phyloP scores from a whole-genome alignment of 2,113 vertebrate species.

The Typhlomys cinereus region DNA sequence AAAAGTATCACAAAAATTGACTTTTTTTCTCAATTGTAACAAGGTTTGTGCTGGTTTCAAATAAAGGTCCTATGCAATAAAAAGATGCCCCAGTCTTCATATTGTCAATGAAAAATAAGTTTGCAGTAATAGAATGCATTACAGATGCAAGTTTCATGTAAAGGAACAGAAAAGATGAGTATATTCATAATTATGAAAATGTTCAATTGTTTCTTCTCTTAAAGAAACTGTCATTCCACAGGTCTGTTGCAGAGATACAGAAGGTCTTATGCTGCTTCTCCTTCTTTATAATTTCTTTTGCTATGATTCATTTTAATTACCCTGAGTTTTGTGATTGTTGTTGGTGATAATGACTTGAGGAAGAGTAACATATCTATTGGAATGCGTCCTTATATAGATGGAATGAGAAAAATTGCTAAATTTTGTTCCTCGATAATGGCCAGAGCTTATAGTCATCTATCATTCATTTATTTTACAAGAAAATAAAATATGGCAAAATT shows the following conservation, averaged over 20 bases:
- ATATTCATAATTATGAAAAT: not conserved
- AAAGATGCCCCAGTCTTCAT: not conserved
- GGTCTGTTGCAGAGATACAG: rapidly evolving
- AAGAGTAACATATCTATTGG: not conserved
- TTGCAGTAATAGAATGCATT: not conserved
- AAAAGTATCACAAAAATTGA: not conserved
- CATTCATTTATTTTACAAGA: not conserved
- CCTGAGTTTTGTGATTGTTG: not conserved
- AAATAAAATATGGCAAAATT: not conserved
- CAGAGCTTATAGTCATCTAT: not conserved
- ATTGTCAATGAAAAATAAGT: not conserved
- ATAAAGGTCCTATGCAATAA: too few relatives aligned
- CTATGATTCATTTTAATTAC: not conserved
- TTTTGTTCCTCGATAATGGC: not conserved
- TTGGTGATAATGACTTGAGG: not conserved
- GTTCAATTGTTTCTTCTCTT: not conserved
- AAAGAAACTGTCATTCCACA: not conserved
- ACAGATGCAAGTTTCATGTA: not conserved
- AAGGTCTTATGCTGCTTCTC: not conserved
- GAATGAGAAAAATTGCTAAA: not conserved
- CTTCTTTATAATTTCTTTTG: not conserved
- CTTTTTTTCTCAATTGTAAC: not conserved
- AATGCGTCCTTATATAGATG: not conserved
- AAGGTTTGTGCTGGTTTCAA: too few relatives aligned
- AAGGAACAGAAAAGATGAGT: not conserved